Base-by-base conservation (phyloP, 2,888 invertebrate genomes). In the Eudemis profundana region DNA sequence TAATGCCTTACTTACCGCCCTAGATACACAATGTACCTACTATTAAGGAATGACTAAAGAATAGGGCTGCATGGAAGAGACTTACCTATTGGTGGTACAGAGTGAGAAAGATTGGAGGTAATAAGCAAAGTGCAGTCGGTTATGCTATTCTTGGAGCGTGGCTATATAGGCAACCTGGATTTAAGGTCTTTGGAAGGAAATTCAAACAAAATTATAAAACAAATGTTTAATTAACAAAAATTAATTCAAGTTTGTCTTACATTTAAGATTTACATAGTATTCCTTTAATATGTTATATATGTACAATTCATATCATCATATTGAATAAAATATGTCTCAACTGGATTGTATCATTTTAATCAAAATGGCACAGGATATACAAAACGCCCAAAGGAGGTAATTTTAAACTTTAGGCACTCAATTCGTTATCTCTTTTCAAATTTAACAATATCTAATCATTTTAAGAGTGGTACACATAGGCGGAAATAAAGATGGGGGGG, bases 161-260 rank as follows among this genome's bases (percentile, higher is more conserved):
- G n/a, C n/a, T n/a, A n/a, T n/a, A n/a, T n/a, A n/a, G n/a, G n/a
- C n/a, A n/a, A n/a, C n/a, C n/a, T n/a, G n/a, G n/a, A n/a, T 33
- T 8, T 1, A 33, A 8, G 8, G 33, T 10, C 5, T 8, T 33
- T 33, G 10, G 5, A 51, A 36, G 17, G 27, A 17, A 56, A 60
- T 60, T n/a, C 21, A 69, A 70, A 61, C 70, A 75, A 68, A 71
- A 76, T 78, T 76, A 77, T 65, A 71, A 57, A 64, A 65, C 36
- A 57, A 72, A 56, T 81, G 79, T 84, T 54, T 56, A 66, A 85
- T 82, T 86, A 90, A 89, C 90, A 89, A 90, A 88, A 89, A 86
- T 90, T 89, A 89, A 89, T 88, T 89, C 86, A 89, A 87, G 79
- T 87, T 83, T 75, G 76, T 81, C 84, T 87, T 89, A 85, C 75